Percentiles rank a stretch among this genome's conserved stretches.
Conservation (phyloP, 2,113 vertebrate species). For the Saguinus imperator region DNA sequence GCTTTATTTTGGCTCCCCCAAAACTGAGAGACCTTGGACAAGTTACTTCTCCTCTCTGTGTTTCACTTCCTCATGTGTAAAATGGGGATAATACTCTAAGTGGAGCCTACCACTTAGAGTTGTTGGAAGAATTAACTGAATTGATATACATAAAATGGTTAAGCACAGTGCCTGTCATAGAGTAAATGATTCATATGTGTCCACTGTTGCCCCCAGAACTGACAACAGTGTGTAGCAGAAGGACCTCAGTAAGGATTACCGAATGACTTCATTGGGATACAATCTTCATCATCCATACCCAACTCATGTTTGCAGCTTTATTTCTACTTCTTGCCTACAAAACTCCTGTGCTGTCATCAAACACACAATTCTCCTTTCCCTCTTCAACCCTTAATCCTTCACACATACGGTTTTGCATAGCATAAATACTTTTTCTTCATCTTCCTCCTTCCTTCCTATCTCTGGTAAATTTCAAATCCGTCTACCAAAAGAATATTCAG, state of each 20-base stretch:
- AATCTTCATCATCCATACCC: background rate
- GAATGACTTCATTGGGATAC: background rate
- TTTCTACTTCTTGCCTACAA: background rate
- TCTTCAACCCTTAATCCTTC: background rate
- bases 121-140: background rate
- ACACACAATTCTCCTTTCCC: background rate
- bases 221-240: background rate
- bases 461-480: background rate
- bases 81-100: background rate
- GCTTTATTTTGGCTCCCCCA: background rate
- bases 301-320: background rate
- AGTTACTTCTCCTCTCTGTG: background rate
- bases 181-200: background rate
- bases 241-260: background rate
- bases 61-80: background rate
- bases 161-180: background rate
- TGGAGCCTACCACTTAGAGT: background rate
- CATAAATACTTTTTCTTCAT: background rate
- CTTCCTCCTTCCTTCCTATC: background rate
- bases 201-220: background rate
- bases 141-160: background rate
- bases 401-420: background rate
- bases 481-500: background rate
- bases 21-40: background rate
- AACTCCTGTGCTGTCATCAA: background rate